phyloP scores from a whole-genome alignment of 1,140 invertebrate species.

The Micrasema longulum region DNA sequence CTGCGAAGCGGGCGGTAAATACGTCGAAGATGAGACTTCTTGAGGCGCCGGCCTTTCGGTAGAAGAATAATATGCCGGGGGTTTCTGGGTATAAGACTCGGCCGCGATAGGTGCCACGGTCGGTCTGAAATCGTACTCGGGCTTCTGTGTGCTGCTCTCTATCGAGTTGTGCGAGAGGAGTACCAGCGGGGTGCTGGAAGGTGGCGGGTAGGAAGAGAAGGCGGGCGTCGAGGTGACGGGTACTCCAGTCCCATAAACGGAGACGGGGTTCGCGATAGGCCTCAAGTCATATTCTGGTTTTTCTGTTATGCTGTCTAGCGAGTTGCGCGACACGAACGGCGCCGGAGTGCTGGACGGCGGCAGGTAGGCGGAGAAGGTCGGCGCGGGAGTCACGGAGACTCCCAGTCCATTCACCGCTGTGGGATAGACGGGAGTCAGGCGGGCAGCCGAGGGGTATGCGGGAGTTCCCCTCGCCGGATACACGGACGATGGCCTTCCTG shows the following conservation, averaged over 20 bases:
- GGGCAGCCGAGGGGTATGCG: conserved; percentile 53
- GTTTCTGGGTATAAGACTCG: conserved; percentile 56
- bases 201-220: conserved; percentile 55
- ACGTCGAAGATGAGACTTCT: conserved; percentile 21
- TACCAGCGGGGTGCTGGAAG: conserved; percentile 59
- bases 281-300: conserved; percentile 58
- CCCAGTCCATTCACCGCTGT: conserved; percentile 51
- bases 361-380: conserved; percentile 56
- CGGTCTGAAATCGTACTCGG: conserved; percentile 60
- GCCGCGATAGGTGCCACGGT: conserved; percentile 62
- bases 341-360: conserved; percentile 58
- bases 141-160: conserved; percentile 59
- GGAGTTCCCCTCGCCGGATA: conserved; percentile 59
- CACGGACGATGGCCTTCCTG: conserved; percentile 55
- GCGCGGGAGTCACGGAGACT: conserved; percentile 57
- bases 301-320: conserved; percentile 58
- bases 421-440: conserved; percentile 44
- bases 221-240: conserved; percentile 58
- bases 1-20: conserved; percentile 35
- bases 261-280: conserved; percentile 61
- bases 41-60: conserved; percentile 16
- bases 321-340: conserved; percentile 64
- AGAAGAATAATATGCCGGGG: conserved; percentile 57
- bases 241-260: conserved; percentile 57
- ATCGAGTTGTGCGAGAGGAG: conserved; percentile 65